Evolutionary conservation across 2,113 vertebrate genomes (phyloP).

Genomic region (Ciconia maguari): DNA sequence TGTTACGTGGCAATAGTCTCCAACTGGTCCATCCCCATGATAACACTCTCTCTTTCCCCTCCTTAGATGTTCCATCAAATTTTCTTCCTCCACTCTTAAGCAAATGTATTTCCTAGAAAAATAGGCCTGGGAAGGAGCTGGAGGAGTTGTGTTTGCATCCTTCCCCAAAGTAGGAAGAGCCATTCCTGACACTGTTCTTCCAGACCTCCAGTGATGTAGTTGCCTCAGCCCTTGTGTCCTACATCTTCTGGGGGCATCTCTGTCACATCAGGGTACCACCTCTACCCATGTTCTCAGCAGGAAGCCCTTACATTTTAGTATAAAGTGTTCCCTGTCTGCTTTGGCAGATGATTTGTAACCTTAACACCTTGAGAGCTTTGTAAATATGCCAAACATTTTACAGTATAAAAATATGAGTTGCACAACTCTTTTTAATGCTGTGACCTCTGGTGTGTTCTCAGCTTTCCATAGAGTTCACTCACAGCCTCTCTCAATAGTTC

Average conservation of each 20-base stretch:
- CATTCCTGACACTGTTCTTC: neutral
- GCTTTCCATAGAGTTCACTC: neutral
- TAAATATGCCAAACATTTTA: neutral
- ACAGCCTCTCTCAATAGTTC: neutral
- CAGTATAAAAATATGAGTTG: neutral
- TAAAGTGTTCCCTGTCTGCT: neutral
- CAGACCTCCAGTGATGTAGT: neutral
- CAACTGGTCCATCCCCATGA: neutral
- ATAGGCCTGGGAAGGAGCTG: neutral
- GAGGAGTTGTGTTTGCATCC: neutral
- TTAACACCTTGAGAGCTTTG: neutral
- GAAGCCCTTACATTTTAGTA: neutral
- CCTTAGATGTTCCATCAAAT: neutral
- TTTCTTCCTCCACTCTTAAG: neutral
- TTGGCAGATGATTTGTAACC: neutral
- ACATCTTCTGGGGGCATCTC: neutral
- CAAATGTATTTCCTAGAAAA: neutral
- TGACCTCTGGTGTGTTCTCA: neutral
- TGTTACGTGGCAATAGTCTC: neutral
- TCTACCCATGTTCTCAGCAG: neutral
- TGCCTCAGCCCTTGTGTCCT: neutral
- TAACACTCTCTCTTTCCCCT: neutral
- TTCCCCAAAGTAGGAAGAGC: neutral
- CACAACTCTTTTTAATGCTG: neutral
- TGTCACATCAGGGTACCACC: neutral